Evolutionary conservation across 2,113 vertebrate species (phyloP), one percentile per base, ranked within the genome.

Genomic region (Pelecanoides urinatrix): DNA sequence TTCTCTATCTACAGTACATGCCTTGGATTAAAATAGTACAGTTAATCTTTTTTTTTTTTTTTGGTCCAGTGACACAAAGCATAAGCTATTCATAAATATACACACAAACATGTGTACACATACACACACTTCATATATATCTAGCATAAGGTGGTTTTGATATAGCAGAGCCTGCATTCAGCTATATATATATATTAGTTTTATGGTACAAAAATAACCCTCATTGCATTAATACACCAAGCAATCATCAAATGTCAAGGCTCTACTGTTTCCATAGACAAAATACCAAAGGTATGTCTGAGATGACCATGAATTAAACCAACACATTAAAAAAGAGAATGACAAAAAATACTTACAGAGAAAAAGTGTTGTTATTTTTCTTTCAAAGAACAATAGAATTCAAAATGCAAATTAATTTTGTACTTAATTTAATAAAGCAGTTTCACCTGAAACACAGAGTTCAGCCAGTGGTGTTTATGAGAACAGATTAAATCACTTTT

Each of bases 101-200:
- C 2, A 62, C 3, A 15, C 4, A 34, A 9, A 22, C 1, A 18
- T 9, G 2, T 16, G 5, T 40, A 26, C 1, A 34, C 10, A 23
- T 11, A 12, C 3, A 17, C 0, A 36, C 4, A 40, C 1, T 36
- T 53, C 15, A 12, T 34, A 23, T 27, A 7, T 66, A 56, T 36
- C 3, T 65, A 49, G 44, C 20, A 38, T 8, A 34, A 63, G 2
- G 8, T 66, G 6, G 0, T 36, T 86, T 86, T 55, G 7, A 12
- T 68, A 19, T 7, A 67, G 13, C 2, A 30, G 16, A 68, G 15
- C 21, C 30, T 36, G 3, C 15, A 72, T 45, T 74, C 6, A 22
- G 3, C 3, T 21, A 44, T 5, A 34, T 16, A 32, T 19, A 38
- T 68, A n/a, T 47, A 40, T 40, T 9, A 38, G 32, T 10, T 47